These are phyloP conservation scores for Chelonia mydas DNA, from an alignment of 2,797 vertebrate species.

Conservation along the genomic window DNA sequence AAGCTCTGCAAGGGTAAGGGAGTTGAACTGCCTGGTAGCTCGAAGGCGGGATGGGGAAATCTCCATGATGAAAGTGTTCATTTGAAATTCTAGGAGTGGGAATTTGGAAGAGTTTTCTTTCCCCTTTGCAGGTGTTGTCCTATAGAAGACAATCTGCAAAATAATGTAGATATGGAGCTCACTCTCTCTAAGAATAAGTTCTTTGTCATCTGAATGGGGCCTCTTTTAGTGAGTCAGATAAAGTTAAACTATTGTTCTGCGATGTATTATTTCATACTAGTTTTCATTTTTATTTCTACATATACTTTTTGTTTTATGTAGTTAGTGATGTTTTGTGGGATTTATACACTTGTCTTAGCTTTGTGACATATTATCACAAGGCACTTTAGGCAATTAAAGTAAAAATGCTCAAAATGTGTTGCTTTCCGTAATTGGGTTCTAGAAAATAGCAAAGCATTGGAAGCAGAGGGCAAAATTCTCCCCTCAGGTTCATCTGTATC, in stretches of 20 bases:
- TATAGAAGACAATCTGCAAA: background rate
- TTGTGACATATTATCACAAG: background rate
- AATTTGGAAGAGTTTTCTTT: background rate
- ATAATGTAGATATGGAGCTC: background rate
- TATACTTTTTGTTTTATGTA: background rate
- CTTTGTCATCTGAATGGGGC: background rate
- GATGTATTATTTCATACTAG: background rate
- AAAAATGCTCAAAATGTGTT: background rate
- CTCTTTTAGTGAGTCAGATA: background rate
- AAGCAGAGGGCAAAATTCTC: background rate
- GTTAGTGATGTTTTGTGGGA: background rate
- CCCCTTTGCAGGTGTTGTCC: background rate
- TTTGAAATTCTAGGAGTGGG: background rate
- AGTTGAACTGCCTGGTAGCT: background rate
- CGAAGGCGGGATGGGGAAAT: background rate
- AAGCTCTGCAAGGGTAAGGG: background rate
- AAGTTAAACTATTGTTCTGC: background rate
- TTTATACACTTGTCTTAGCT: background rate
- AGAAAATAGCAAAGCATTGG: background rate
- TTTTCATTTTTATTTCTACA: background rate
- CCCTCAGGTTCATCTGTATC: background rate
- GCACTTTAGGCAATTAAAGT: background rate
- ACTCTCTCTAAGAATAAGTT: background rate
- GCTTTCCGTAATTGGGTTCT: background rate
- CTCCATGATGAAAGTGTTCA: background rate